phyloP scores from a whole-genome alignment of 1,140 invertebrate genomes.

The Triops longicaudatus region DNA sequence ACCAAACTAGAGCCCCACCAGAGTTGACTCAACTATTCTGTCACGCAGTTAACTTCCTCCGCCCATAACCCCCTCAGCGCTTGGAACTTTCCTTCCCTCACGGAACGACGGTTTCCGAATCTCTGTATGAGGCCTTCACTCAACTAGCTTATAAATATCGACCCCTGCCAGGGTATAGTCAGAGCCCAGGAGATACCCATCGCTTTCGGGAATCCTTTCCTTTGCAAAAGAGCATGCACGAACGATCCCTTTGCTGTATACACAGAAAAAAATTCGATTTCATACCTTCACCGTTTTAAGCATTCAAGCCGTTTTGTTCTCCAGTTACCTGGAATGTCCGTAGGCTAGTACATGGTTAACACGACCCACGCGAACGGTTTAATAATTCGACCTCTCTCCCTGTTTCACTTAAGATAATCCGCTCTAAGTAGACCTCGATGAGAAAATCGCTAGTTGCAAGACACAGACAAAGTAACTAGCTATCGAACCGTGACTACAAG shows the following conservation, averaged over 20 bases:
- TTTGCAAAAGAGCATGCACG: background rate
- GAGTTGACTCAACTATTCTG: background rate
- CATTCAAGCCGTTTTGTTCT: background rate
- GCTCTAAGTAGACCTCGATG: no score
- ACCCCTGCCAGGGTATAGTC: background rate
- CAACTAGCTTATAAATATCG: slow-evolving; percentile 4
- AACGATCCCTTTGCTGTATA: background rate
- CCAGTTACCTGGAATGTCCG: background rate
- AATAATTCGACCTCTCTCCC: no score
- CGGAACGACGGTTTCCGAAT: background rate
- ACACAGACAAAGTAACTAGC: no score
- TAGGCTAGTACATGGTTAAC: no score
- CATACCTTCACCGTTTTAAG: background rate
- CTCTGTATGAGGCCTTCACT: background rate
- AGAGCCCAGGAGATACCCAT: background rate
- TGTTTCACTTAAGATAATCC: no score
- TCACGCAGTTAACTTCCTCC: background rate
- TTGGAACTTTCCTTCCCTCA: background rate
- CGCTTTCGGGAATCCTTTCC: background rate
- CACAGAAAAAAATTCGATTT: background rate
- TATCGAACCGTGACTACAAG: no score
- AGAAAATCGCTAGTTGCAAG: no score
- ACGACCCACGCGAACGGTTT: no score
- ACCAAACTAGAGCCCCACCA: background rate
- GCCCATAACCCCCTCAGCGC: background rate